These are phyloP conservation scores for Ophraella communa DNA, from an alignment of 2,888 invertebrate species.

Conservation along the genomic window DNA sequence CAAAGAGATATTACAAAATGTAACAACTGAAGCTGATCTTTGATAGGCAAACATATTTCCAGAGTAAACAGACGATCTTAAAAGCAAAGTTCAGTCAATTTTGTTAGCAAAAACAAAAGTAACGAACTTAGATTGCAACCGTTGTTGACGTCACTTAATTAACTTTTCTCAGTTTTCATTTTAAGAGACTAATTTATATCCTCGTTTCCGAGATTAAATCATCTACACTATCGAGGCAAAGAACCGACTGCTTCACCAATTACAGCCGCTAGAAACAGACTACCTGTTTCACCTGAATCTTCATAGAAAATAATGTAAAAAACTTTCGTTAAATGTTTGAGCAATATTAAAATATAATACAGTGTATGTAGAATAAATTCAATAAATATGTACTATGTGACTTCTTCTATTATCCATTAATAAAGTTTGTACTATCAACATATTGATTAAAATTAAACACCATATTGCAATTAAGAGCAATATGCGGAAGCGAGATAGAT, in stretches of 20 bases:
- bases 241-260: not conserved
- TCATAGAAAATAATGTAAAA: no score
- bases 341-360: no score
- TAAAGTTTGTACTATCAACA: no score
- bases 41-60: constrained; percentile 37
- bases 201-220: constrained; percentile 51
- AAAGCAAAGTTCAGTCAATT: constrained; percentile 43
- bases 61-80: constrained; percentile 28
- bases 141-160: constrained; percentile 51
- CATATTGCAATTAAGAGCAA: no score
- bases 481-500: no score
- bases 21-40: constrained; percentile 21
- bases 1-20: constrained; percentile 21
- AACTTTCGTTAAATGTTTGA: no score
- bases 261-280: not conserved
- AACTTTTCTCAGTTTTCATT: constrained; percentile 53
- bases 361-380: no score
- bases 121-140: constrained; percentile 44
- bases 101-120: constrained; percentile 43
- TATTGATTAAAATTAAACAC: no score
- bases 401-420: no score
- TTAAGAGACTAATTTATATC: constrained; percentile 53
- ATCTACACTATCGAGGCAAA: constrained; percentile 24
- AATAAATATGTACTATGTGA: no score
- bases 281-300: no score